Percentiles rank a stretch among this genome's conserved stretches.
Evolutionary conservation across 92 coral and sea anemone species (phyloP).

Genomic region (Epizoanthus ramosus): DNA sequence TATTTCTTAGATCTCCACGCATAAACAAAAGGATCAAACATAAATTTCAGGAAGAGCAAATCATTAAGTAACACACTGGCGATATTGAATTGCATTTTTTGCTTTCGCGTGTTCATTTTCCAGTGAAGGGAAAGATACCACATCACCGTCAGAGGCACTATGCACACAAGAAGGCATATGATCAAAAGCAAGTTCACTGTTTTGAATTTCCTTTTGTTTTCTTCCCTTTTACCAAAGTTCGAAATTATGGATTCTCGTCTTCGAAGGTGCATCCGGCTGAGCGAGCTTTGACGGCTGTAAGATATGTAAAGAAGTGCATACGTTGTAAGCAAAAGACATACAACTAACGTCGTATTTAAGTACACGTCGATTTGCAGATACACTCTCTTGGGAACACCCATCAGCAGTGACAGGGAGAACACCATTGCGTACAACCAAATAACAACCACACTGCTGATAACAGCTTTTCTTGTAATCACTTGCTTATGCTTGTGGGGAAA

Average conservation of each 20-base stretch:
- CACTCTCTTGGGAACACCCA: conserved; percentile 66
- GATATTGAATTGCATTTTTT: conserved; percentile 8
- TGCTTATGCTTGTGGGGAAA: conserved; percentile 70
- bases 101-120: conserved; percentile 30
- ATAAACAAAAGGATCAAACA: conserved; percentile 77
- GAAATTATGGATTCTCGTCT: conserved; percentile 37
- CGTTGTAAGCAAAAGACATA: conserved; percentile 60
- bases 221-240: not conserved
- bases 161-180: conserved; percentile 62
- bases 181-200: conserved; percentile 59
- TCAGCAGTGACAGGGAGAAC: conserved; percentile 50
- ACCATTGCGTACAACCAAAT: conserved; percentile 62
- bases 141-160: conserved; percentile 62
- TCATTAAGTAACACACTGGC: conserved; percentile 57
- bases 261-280: conserved; percentile 27
- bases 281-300: conserved; percentile 60
- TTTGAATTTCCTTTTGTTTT: conserved; percentile 50
- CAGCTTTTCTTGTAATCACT: conserved; percentile 51
- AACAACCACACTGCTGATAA: conserved; percentile 38
- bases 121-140: conserved; percentile 74
- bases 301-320: conserved; percentile 62
- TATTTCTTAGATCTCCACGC: conserved; percentile 71
- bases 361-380: conserved; percentile 67
- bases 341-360: conserved; percentile 58
- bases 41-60: conserved; percentile 69